phyloP scores from a whole-genome alignment of 2,113 vertebrate species.

The Bufo bufo region DNA sequence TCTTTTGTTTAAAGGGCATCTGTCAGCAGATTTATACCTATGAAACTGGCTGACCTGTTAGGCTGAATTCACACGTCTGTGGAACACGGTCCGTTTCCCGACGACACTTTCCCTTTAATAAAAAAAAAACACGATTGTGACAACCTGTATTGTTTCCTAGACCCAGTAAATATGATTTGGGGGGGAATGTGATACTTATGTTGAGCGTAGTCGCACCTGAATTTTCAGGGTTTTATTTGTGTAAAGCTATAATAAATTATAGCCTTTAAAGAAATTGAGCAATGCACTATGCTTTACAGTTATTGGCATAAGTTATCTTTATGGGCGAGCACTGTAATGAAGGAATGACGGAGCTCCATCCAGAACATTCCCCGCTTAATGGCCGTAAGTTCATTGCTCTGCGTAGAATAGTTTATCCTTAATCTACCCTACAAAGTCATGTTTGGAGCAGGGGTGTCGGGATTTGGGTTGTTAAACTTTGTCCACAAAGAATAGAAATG shows the following conservation, averaged over 20 bases:
- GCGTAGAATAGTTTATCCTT: conserved; percentile 31
- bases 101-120: too few relatives aligned
- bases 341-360: conserved; percentile 22
- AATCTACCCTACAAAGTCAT: conserved; percentile 8
- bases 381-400: conserved; percentile 32
- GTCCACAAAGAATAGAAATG: too few relatives aligned
- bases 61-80: too few relatives aligned
- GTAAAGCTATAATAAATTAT: background rate
- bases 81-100: too few relatives aligned
- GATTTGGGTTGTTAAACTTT: background rate
- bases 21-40: too few relatives aligned
- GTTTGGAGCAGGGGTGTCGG: background rate
- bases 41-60: too few relatives aligned
- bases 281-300: background rate
- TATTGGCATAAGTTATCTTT: conserved; percentile 15
- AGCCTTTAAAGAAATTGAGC: conserved; percentile 13
- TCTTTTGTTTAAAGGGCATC: too few relatives aligned
- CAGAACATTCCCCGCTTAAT: background rate
- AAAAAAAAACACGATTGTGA: too few relatives aligned
- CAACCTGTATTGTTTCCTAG: background rate
- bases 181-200: background rate
- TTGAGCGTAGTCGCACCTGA: background rate
- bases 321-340: background rate
- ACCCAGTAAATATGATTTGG: background rate
- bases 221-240: background rate